phyloP scores from a whole-genome alignment of 2,888 invertebrate genomes.

The Mimas tiliae region DNA sequence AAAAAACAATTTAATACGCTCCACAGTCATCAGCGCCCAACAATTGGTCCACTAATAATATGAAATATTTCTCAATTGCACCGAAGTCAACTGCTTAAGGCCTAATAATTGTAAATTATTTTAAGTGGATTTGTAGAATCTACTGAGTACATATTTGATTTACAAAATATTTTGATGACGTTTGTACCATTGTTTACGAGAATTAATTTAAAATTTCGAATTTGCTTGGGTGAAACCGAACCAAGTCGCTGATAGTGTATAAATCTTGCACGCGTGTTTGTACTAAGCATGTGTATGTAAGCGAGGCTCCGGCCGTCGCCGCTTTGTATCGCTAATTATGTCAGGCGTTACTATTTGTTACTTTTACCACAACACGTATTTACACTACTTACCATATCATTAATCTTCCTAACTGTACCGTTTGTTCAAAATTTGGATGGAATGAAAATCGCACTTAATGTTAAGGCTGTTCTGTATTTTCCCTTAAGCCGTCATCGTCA shows the following conservation, averaged over 20 bases:
- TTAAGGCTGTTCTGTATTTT: neutral
- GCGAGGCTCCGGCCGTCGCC: neutral
- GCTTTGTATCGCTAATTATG: slow-evolving; percentile 12
- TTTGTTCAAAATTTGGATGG: neutral
- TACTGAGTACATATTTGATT: too few species aligned
- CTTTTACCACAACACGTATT: slow-evolving; percentile 1
- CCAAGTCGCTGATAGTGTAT: neutral
- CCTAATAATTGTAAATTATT: too few species aligned
- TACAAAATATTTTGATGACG: too few species aligned
- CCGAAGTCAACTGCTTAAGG: too few species aligned
- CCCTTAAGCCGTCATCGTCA: too few species aligned
- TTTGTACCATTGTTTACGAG: too few species aligned
- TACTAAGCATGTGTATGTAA: neutral
- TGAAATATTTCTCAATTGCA: too few species aligned
- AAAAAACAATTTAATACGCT: too few species aligned
- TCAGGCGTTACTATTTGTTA: neutral
- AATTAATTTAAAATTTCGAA: too few species aligned
- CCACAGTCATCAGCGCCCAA: too few species aligned
- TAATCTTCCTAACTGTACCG: neutral
- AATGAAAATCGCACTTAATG: neutral
- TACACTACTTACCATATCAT: slow-evolving; percentile 1
- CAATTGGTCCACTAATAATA: too few species aligned
- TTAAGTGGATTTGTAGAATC: too few species aligned
- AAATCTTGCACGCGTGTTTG: neutral
- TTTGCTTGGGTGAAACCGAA: neutral